These are phyloP conservation scores for Gambelia wislizenii DNA, from an alignment of 2,797 vertebrate genomes.

Conservation along the genomic window DNA sequence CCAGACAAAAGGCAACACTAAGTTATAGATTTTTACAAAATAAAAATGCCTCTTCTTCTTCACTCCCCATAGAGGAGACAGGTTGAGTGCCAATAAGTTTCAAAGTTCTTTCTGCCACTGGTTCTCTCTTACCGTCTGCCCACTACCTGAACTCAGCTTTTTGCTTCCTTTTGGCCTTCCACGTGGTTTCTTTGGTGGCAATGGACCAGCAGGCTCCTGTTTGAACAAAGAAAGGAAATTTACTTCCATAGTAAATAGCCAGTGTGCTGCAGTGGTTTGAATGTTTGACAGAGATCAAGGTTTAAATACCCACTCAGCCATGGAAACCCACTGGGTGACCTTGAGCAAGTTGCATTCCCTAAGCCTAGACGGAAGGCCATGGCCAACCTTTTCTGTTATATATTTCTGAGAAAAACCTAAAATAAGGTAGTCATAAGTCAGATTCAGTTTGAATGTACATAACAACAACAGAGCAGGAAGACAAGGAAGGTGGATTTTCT, in stretches of 20 bases:
- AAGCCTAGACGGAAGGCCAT: no score
- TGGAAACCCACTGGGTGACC: no score
- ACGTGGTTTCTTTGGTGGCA: constrained; percentile 68
- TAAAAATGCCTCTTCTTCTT: no score
- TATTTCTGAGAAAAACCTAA: background rate
- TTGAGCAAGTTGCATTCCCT: background rate
- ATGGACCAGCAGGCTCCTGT: constrained; percentile 40
- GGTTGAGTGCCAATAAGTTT: no score
- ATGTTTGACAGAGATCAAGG: no score
- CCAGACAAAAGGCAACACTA: no score
- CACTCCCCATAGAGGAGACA: no score
- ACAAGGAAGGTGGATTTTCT: background rate
- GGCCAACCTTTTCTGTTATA: no score
- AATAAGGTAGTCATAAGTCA: background rate
- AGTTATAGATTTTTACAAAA: no score
- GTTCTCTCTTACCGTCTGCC: constrained; percentile 54
- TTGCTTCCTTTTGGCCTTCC: constrained; percentile 76
- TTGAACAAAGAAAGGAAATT: constrained; percentile 33
- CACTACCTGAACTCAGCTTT: constrained; percentile 39
- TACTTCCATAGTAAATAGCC: background rate
- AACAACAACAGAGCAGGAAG: background rate
- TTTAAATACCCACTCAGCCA: no score
- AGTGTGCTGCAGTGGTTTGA: no score
- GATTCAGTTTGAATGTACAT: background rate
- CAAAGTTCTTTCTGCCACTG: background rate